Base-by-base conservation (phyloP, 2,797 vertebrate genomes). In the Falco biarmicus region DNA sequence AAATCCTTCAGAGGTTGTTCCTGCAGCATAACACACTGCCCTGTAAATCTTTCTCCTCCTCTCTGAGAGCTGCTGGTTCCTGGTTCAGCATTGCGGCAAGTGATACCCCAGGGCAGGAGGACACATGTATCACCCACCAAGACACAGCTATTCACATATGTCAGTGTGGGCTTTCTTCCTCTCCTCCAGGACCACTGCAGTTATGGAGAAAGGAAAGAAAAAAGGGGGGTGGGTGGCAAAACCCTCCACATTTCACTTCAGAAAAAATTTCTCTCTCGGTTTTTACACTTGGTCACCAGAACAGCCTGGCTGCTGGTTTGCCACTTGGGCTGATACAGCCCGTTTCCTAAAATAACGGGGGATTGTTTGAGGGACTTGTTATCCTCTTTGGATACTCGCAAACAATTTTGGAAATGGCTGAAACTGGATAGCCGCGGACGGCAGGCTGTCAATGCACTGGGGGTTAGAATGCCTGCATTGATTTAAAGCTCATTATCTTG, bases 381-480 rank as follows among this genome's bases (percentile, higher is more conserved):
- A 96, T 96, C 95, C 96, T 94, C 94, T 94, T 71, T 50, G 90
- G 93, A 95, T 96, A 57, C 90, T 92, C 8, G 5, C 5, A 11
- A 90, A 88, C 94, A 92, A 84, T 97, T 97, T 94, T 97, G 97
- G 96, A 95, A 94, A 95, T 81, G 83, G 80, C 85, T 96, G 97
- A 95, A 96, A 97, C 51, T 31, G 83, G 97, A 97, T 96, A 95
- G 94, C 85, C 5, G 37, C 0, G 89, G 61, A 84, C 24, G 77
- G 95, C 92, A 91, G 97, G 91, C 95, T 95, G 90, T 86, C 78
- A 69, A 80, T 96, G 94, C 83, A 20, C 88, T 2, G 51, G 80
- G 94, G 95, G 81, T 93, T 93, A 97, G 97, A 96, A 97, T 97
- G 97, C 93, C 93, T 89, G 97, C 95, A 92, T 96, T 97, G 97